Percentiles rank a stretch among this genome's conserved stretches.
phyloP scores from a whole-genome alignment of 92 coral and sea anemone genomes.

The Montipora capitata region DNA sequence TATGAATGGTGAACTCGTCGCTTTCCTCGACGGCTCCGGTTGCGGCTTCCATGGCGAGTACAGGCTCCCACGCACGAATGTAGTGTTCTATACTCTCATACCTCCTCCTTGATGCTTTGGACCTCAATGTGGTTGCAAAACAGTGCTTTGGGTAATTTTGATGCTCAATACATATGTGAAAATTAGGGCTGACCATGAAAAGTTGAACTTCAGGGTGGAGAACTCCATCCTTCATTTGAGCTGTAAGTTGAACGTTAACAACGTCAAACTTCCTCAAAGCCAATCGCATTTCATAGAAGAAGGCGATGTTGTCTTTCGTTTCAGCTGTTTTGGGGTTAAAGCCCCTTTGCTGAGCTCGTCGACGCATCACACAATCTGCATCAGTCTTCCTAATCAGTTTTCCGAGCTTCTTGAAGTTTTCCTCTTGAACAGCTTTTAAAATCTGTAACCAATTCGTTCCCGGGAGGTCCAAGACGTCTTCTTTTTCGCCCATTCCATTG shows the following conservation, averaged over 20 bases:
- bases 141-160: conserved; percentile 78
- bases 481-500: not conserved
- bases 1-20: conserved; percentile 75
- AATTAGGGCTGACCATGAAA: conserved; percentile 68
- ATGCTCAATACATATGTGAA: conserved; percentile 89
- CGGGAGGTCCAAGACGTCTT: conserved; percentile 6
- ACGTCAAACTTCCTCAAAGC: conserved; percentile 71
- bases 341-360: no score
- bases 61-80: conserved; percentile 84
- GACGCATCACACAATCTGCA: not conserved
- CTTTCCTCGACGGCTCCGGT: conserved; percentile 79
- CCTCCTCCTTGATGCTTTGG: conserved; percentile 53
- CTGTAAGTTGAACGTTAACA: conserved; percentile 78
- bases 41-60: conserved; percentile 91
- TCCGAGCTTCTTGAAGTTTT: not conserved
- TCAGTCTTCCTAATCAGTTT: not conserved
- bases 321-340: not conserved
- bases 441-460: conserved; percentile 1
- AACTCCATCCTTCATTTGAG: conserved; percentile 69
- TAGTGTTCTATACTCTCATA: conserved; percentile 69
- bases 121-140: conserved; percentile 74
- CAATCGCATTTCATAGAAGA: conserved; percentile 64
- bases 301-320: not conserved
- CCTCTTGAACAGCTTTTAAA: not conserved
- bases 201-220: conserved; percentile 89